Evolutionary conservation across 2,113 vertebrate genomes (phyloP).

Genomic region (Archocentrus centrarchus): DNA sequence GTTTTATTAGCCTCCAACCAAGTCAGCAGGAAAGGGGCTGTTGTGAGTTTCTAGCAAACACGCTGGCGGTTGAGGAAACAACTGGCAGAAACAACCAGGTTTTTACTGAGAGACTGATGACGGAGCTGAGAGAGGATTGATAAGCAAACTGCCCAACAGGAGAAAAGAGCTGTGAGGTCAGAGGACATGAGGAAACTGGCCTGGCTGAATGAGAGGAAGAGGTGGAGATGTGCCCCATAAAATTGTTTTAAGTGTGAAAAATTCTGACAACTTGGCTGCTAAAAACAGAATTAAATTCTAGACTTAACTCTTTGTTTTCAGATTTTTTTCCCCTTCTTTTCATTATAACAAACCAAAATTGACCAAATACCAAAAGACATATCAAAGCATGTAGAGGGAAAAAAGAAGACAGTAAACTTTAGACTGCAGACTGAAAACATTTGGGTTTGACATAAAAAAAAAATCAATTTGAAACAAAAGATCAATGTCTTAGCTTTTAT

Average conservation of each 20-base stretch:
- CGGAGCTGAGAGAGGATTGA: conserved; percentile 73
- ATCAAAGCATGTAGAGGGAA: neutral
- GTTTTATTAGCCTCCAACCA: conserved; percentile 77
- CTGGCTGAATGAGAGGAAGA: conserved; percentile 71
- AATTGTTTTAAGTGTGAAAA: conserved; percentile 43
- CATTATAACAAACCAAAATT: neutral
- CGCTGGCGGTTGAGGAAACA: conserved; percentile 76
- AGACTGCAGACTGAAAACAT: no score
- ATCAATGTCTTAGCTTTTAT: no score
- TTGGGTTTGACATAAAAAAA: no score
- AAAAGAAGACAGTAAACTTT: conserved; percentile 2
- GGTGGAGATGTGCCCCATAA: conserved; percentile 63
- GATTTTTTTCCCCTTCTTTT: neutral
- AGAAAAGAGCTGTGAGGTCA: conserved; percentile 47
- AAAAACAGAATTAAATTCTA: neutral
- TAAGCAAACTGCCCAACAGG: conserved; percentile 74
- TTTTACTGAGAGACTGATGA: conserved; percentile 78
- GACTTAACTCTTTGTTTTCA: neutral
- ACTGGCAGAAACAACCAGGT: conserved; percentile 65
- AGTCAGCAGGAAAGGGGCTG: conserved; percentile 77
- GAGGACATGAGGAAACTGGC: conserved; percentile 64
- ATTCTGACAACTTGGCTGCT: neutral
- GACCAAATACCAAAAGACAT: neutral
- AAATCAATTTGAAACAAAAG: no score
- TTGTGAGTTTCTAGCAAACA: conserved; percentile 69